These are phyloP conservation scores for Clostera curtula DNA, from an alignment of 2,888 invertebrate species.

Conservation along the genomic window DNA sequence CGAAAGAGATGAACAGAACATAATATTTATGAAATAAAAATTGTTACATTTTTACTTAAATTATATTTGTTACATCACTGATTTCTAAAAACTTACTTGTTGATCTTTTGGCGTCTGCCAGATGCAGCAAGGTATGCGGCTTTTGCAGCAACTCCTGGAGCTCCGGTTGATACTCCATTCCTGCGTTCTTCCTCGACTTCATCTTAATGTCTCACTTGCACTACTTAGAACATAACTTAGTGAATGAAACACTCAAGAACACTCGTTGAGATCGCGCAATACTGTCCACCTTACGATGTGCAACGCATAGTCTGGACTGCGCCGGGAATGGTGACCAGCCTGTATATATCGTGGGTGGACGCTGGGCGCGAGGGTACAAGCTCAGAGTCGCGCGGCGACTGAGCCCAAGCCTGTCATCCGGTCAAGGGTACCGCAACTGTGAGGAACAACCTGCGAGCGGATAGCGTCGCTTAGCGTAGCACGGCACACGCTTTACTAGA, in stretches of 20 bases:
- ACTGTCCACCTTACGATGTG: conserved; percentile 21
- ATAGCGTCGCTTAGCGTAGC: conserved; percentile 4
- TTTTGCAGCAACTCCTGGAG: conserved; percentile 61
- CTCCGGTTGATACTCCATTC: conserved; percentile 43
- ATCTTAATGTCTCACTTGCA: conserved; percentile 40
- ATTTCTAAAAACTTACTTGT: conserved; percentile 58
- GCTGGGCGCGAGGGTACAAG: conserved; percentile 51
- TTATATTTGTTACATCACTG: no score
- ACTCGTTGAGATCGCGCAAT: conserved; percentile 8
- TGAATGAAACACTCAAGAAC: conserved; percentile 13
- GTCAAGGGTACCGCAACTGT: conserved; percentile 52
- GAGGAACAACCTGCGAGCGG: conserved; percentile 21
- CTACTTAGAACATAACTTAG: conserved; percentile 25
- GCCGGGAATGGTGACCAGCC: conserved; percentile 21
- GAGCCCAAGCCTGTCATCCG: conserved; percentile 49
- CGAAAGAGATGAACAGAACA: no score
- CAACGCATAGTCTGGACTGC: conserved; percentile 46
- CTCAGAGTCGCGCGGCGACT: conserved; percentile 57
- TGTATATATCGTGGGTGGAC: conserved; percentile 33
- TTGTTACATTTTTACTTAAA: no score
- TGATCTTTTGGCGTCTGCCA: conserved; percentile 38
- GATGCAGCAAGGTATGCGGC: conserved; percentile 37
- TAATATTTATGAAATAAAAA: no score
- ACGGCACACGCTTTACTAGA: background rate
- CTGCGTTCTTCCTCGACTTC: conserved; percentile 45